Evolutionary conservation across 1,140 invertebrate genomes (phyloP).

Genomic region (Babylonia areolata): DNA sequence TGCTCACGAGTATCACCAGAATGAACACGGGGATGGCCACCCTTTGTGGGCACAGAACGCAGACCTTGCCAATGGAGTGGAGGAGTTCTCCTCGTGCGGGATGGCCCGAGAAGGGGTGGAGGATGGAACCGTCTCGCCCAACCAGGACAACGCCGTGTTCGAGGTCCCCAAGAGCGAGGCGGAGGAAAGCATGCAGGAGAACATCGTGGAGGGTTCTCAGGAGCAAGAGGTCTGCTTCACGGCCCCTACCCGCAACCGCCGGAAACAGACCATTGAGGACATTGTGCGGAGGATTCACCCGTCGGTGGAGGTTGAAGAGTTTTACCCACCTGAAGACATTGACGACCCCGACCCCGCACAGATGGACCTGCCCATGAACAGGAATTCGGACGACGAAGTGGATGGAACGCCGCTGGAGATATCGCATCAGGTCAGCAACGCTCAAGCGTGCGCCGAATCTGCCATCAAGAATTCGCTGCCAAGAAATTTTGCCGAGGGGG

Average conservation of each 20-base stretch:
- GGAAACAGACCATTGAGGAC: constrained; percentile 70
- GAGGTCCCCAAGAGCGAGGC: constrained; percentile 29
- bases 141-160: constrained; percentile 13
- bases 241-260: constrained; percentile 44
- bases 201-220: constrained; percentile 17
- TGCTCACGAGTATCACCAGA: neutral
- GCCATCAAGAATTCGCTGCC: neutral
- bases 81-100: neutral
- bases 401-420: constrained; percentile 55
- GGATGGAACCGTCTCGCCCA: constrained; percentile 33
- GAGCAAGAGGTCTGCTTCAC: constrained; percentile 14
- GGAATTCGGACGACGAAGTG: constrained; percentile 57
- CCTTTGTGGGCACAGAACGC: neutral
- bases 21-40: constrained; percentile 26
- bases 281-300: constrained; percentile 65
- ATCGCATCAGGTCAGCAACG: constrained; percentile 1
- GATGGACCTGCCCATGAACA: constrained; percentile 49
- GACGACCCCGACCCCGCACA: constrained; percentile 56
- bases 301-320: constrained; percentile 55
- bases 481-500: neutral
- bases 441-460: constrained; percentile 30
- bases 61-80: constrained; percentile 10
- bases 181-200: neutral
- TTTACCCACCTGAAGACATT: constrained; percentile 60
- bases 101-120: constrained; percentile 22